Evolutionary conservation across 1,140 invertebrate species (phyloP), one percentile per base, ranked within the genome.

Genomic region (Macrosteles quadrilineatus): DNA sequence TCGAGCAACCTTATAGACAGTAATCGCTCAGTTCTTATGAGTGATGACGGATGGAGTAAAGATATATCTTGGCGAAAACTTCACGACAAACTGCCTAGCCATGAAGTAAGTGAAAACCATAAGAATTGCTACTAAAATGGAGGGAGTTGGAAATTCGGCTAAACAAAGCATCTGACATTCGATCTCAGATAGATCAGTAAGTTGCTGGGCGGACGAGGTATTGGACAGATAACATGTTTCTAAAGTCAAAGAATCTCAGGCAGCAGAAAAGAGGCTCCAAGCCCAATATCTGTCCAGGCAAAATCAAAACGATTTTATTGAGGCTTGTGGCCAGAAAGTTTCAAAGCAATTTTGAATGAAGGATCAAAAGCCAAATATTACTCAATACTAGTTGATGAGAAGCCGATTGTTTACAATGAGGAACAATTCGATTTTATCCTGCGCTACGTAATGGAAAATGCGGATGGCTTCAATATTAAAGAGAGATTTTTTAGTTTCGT

Each of bases 41-140:
- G 47, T 50, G 47, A 50, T 50, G 47, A 19, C 47, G 21, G 47
- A 19, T 50, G 47, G 47, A 50, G n/a, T 21, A 11, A 50, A 50
- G 47, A 50, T 50, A 40, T 40, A n/a, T 50, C 47, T 21, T 50
- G 47, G 47, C 47, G n/a, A 19, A 50, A 50, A 50, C 47, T 19
- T 40, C 17, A 40, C 17, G 36, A 40, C n/a, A 40, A 40, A 40
- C 36, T 40, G 6, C 36, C 36, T 40, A 9, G 36, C 36, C 36
- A 40, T 40, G 36, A 40, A 40, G 36, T 40, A 6, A 40, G 36
- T 40, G 36, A 40, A 40, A 40, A 40, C 17, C 36, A 40, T 17
- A 40, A 40, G 36, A 40, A 40, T 40, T 40, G 36, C 36, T 40
- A 40, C 17, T 40, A 6, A 40, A 40, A 17, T 40, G 36, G 36